These are phyloP conservation scores for Hycleus cichorii DNA, from an alignment of 1,140 invertebrate species.

Conservation along the genomic window DNA sequence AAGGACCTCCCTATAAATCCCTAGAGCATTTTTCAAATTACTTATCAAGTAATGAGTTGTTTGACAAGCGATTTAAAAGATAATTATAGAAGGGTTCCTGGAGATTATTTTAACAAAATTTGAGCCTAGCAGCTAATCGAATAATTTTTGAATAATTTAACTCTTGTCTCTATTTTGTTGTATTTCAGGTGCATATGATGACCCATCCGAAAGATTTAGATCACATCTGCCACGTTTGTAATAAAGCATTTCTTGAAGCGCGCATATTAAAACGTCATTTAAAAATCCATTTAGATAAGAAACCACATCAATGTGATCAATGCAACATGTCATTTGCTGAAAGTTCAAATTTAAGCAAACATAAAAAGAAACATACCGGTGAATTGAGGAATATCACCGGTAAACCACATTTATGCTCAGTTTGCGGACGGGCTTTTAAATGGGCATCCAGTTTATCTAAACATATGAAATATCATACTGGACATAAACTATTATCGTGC, in stretches of 20 bases:
- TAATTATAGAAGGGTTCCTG: too few relatives aligned
- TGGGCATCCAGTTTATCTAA: constrained; percentile 43
- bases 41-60: too few relatives aligned
- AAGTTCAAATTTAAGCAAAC: constrained; percentile 45
- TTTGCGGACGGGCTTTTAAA: constrained; percentile 43
- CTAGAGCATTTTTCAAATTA: too few relatives aligned
- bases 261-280: constrained; percentile 44
- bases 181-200: constrained; percentile 39
- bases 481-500: constrained; percentile 40
- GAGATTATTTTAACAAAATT: too few relatives aligned
- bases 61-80: too few relatives aligned
- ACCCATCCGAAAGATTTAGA: constrained; percentile 37
- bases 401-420: constrained; percentile 43
- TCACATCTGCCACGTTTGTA: constrained; percentile 43
- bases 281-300: constrained; percentile 41
- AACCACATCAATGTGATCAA: constrained; percentile 44
- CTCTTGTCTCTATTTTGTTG: too few relatives aligned
- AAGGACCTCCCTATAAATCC: too few relatives aligned
- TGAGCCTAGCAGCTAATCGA: too few relatives aligned
- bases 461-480: constrained; percentile 46
- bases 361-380: constrained; percentile 46
- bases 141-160: too few relatives aligned
- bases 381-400: constrained; percentile 43
- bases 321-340: constrained; percentile 48
- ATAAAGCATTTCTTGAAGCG: constrained; percentile 43